Base-by-base conservation (phyloP, 2,797 vertebrate species). In the Acridotheres tristis region DNA sequence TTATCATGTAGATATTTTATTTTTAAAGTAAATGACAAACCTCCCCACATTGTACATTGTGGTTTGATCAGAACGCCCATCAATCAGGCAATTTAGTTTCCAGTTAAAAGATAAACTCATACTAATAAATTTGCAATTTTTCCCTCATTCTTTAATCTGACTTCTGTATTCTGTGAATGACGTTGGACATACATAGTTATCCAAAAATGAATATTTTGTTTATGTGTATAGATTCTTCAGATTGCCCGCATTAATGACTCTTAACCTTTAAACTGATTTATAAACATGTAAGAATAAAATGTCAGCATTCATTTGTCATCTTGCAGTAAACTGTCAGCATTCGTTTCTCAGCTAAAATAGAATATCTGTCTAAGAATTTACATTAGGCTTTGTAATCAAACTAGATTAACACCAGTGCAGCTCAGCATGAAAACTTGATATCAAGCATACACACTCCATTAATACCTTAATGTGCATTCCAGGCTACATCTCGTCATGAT, bases 201-300 rank as follows among this genome's bases (percentile, higher is more conserved):
- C 77, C 72, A 87, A 96, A 90, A 97, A 96, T 97, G 84, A 96
- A 81, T 96, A 97, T 96, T 97, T 96, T 97, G 90, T 92, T 97
- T 97, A 96, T 89, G 86, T 88, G 72, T 92, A 95, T 92, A 89
- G 95, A 96, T 96, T 94, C 88, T 94, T 96, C 85, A 73, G 90
- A 96, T 97, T 92, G 85, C 65, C 76, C 27, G 2, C 91, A 94
- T 96, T 96, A 97, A 96, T 68, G 36, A 96, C 86, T 96, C 94
- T 96, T 97, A 96, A 97, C 94, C 95, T 97, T 97, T 97, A 95
- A 95, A 94, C 95, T 96, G 97, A 96, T 96, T 97, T 97, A 97
- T 97, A 97, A 97, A 97, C 85, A 96, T 55, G 73, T 95, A 97
- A 96, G 96, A 96, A 94, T 97, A 96, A 97, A 97, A 96, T 96